Percentiles rank a stretch among this genome's conserved stretches.
These are phyloP conservation scores for Anabas testudineus DNA, from an alignment of 2,797 vertebrate genomes.

Conservation along the genomic window DNA sequence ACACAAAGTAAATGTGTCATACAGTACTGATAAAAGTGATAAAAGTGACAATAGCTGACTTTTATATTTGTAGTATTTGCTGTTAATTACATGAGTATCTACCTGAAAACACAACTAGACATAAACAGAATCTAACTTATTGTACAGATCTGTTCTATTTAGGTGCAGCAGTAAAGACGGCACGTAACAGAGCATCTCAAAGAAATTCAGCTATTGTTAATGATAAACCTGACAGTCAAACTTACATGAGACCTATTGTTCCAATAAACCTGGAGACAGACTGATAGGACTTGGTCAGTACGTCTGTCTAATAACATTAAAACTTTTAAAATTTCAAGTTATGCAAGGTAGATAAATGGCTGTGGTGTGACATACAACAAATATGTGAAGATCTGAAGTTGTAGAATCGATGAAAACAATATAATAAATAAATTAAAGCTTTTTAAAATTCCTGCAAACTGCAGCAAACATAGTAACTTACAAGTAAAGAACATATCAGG, in stretches of 20 bases:
- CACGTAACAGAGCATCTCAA: constrained; percentile 13
- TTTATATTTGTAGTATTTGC: neutral
- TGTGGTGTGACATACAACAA: constrained; percentile 2
- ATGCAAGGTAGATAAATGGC: constrained; percentile 29
- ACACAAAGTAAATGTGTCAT: neutral
- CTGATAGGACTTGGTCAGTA: neutral
- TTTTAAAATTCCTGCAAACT: neutral
- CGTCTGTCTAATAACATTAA: neutral
- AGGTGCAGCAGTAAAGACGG: neutral
- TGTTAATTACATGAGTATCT: too few species aligned
- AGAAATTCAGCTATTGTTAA: neutral
- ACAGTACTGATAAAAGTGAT: constrained; percentile 7
- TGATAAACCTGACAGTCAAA: neutral
- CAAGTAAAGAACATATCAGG: neutral
- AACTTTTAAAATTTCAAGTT: neutral
- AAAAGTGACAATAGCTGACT: neutral
- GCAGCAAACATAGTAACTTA: neutral
- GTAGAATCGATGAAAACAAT: constrained; percentile 17
- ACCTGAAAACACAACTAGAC: too few species aligned
- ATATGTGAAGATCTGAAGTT: neutral
- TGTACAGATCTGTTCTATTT: neutral
- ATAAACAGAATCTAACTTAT: neutral
- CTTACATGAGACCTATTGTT: neutral
- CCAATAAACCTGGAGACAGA: neutral
- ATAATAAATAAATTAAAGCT: constrained; percentile 43